phyloP scores from a whole-genome alignment of 2,113 vertebrate species.

The Tautogolabrus adspersus region DNA sequence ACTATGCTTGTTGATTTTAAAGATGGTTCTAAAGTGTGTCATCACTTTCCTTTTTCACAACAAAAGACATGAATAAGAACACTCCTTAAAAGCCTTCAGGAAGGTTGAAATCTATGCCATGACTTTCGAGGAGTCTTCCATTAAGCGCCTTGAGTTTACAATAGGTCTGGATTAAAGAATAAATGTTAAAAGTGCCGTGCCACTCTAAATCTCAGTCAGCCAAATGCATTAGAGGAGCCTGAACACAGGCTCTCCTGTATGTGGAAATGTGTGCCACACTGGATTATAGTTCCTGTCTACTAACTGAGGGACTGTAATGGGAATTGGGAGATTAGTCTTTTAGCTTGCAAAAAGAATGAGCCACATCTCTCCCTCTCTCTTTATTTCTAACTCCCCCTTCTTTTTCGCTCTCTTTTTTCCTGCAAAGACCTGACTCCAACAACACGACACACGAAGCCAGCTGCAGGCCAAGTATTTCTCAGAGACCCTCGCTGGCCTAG shows the following conservation, averaged over 20 bases:
- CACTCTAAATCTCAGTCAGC: conserved; percentile 32
- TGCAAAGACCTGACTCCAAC: conserved; percentile 36
- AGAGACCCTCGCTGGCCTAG: conserved; percentile 36
- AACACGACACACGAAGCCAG: conserved; percentile 22
- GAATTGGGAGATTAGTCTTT: conserved; percentile 66
- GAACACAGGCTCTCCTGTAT: conserved; percentile 7
- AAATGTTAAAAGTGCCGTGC: conserved; percentile 15
- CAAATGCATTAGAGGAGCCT: conserved; percentile 27
- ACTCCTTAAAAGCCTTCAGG: conserved; percentile 22
- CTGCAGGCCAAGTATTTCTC: conserved; percentile 43
- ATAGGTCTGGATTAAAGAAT: conserved; percentile 32
- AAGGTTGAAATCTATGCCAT: conserved; percentile 17
- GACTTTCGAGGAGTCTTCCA: conserved; percentile 22
- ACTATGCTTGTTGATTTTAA: not conserved
- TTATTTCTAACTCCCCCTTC: conserved; percentile 13
- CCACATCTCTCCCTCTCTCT: conserved; percentile 24
- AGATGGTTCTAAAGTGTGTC: not conserved
- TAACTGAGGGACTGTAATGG: conserved; percentile 37
- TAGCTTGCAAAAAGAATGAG: conserved; percentile 49
- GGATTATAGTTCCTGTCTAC: conserved; percentile 52
- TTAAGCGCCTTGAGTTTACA: conserved; percentile 25
- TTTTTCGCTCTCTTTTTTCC: not conserved
- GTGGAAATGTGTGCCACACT: conserved; percentile 55
- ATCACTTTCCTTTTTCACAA: conserved; percentile 13
- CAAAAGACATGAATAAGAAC: not conserved